These are phyloP conservation scores for Ceratothoa steindachneri DNA, from an alignment of 2,888 invertebrate genomes.

Conservation along the genomic window DNA sequence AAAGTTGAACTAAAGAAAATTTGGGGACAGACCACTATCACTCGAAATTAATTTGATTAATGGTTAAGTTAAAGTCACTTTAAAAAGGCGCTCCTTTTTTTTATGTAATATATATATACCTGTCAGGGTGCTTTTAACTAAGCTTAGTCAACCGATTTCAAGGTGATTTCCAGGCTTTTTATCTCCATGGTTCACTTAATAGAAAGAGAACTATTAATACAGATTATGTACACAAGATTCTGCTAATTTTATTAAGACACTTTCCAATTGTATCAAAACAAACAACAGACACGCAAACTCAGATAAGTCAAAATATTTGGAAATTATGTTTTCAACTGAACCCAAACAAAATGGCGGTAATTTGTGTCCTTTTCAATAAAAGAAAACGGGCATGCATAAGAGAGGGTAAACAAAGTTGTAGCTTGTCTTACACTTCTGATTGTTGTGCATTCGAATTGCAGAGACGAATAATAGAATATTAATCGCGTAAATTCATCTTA, in stretches of 20 bases:
- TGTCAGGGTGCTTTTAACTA: background rate
- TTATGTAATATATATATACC: background rate
- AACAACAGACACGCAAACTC: background rate
- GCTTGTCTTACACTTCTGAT: too few species aligned
- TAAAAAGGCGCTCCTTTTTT: too few species aligned
- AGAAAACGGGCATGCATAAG: background rate
- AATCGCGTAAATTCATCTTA: too few species aligned
- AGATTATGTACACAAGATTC: too few species aligned
- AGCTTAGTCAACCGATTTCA: background rate
- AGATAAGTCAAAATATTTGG: slow-evolving; percentile 5
- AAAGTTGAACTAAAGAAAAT: too few species aligned
- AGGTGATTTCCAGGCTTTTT: background rate
- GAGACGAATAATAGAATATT: too few species aligned
- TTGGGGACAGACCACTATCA: too few species aligned
- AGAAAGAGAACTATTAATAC: too few species aligned
- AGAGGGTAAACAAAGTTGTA: background rate
- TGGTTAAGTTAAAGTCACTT: too few species aligned
- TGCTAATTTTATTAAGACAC: background rate
- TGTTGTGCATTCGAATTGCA: too few species aligned
- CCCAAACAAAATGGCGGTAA: slow-evolving; percentile 9
- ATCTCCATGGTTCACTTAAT: too few species aligned
- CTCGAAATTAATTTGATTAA: too few species aligned
- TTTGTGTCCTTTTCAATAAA: background rate
- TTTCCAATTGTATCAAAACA: background rate
- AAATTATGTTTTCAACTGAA: slow-evolving; percentile 5